phyloP scores from a whole-genome alignment of 2,797 vertebrate species.

The Heteromormyrus szaboi region DNA sequence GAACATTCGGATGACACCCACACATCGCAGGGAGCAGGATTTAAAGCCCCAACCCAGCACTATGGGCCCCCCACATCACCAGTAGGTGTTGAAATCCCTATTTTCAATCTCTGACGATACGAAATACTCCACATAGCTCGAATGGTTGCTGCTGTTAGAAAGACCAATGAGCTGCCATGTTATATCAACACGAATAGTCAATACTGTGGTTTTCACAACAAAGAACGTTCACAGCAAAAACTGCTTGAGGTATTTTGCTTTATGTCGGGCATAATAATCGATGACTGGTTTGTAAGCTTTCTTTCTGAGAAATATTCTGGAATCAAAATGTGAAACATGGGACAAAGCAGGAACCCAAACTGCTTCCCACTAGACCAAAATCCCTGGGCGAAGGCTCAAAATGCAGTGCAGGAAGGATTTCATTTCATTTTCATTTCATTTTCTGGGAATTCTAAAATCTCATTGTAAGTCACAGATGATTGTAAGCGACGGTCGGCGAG shows the following conservation, averaged over 20 bases:
- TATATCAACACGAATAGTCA: background rate
- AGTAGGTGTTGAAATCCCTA: background rate
- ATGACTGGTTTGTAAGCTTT: background rate
- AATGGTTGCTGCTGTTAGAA: conserved; percentile 17
- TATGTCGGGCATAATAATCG: conserved; percentile 7
- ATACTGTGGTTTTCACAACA: background rate
- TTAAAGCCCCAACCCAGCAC: background rate
- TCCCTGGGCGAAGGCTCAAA: background rate
- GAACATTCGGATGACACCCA: background rate
- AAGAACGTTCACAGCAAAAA: background rate
- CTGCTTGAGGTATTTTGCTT: background rate
- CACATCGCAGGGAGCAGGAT: background rate
- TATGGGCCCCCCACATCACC: background rate
- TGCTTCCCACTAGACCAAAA: background rate
- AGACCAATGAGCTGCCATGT: background rate
- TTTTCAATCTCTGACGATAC: background rate
- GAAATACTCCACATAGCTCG: conserved; percentile 9
- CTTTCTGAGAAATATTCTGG: conserved; percentile 1
- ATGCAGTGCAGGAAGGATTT: background rate
- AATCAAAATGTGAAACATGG: conserved; percentile 13
- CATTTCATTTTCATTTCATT: background rate
- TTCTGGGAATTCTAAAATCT: background rate
- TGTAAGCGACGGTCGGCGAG: background rate
- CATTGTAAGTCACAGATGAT: background rate
- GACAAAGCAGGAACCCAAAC: background rate